phyloP scores from a whole-genome alignment of 2,888 invertebrate genomes.

The Lathronympha strigana region DNA sequence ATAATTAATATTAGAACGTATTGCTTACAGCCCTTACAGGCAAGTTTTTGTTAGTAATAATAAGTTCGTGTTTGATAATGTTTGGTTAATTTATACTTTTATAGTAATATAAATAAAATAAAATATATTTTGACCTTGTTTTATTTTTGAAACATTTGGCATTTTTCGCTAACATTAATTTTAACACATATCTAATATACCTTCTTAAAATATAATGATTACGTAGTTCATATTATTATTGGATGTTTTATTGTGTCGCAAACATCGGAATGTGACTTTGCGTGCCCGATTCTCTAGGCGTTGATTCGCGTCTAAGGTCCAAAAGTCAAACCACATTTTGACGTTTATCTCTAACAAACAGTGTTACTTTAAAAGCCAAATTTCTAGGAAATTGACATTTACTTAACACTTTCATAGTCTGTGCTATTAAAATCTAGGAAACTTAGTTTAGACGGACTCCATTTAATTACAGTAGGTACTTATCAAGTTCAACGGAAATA shows the following conservation, averaged over 20 bases:
- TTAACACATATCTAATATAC: neutral
- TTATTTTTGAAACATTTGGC: constrained; percentile 10
- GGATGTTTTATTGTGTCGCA: neutral
- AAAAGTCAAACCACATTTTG: too few relatives aligned
- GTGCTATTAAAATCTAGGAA: too few relatives aligned
- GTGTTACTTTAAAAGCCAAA: too few relatives aligned
- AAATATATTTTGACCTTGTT: neutral
- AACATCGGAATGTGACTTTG: neutral
- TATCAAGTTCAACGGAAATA: too few relatives aligned
- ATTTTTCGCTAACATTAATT: neutral
- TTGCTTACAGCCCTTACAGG: neutral
- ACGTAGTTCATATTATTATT: neutral
- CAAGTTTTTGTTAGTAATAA: constrained; percentile 5
- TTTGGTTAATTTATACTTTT: constrained; percentile 26
- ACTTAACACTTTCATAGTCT: too few relatives aligned
- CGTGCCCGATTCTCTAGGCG: neutral
- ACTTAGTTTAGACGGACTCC: too few relatives aligned
- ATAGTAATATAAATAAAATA: constrained; percentile 17
- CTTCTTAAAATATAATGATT: neutral
- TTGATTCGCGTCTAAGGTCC: too few relatives aligned
- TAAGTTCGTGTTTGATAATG: neutral
- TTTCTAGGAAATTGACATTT: too few relatives aligned
- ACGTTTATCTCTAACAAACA: too few relatives aligned
- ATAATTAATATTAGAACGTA: constrained; percentile 8
- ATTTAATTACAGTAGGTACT: too few relatives aligned